Percentiles rank a stretch among this genome's conserved stretches.
These are phyloP conservation scores for Manacus vitellinus DNA, from an alignment of 2,113 vertebrate genomes.

Conservation along the genomic window DNA sequence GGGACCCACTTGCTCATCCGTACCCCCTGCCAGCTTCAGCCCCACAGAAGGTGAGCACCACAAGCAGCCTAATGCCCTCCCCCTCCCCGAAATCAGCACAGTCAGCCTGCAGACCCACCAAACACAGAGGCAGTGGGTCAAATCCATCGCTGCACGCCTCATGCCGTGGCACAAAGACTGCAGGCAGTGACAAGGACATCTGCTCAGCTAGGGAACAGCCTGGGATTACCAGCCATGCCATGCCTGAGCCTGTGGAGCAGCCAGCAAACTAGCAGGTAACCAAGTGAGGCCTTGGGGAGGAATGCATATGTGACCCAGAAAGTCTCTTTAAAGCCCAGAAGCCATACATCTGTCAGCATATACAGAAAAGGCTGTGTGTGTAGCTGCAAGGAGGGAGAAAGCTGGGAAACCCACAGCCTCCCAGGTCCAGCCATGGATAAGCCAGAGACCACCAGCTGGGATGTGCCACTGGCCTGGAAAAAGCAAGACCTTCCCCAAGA, in stretches of 20 bases:
- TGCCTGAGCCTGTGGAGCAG: neutral
- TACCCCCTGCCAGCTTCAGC: neutral
- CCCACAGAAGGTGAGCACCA: neutral
- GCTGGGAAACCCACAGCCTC: neutral
- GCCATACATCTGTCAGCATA: neutral
- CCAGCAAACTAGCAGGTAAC: neutral
- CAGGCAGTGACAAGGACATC: neutral
- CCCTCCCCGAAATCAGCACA: neutral
- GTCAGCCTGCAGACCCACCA: neutral
- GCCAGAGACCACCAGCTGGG: neutral
- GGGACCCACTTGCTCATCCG: fast-evolving
- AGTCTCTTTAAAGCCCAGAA: neutral
- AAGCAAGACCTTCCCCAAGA: neutral
- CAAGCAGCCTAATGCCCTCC: neutral
- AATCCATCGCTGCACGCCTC: neutral
- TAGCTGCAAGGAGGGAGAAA: neutral
- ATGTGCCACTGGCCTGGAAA: neutral
- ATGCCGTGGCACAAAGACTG: neutral
- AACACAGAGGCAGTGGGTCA: fast-evolving
- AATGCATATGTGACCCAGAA: constrained; percentile 3
- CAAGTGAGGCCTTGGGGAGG: neutral
- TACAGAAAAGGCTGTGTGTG: fast-evolving
- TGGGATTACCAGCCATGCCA: neutral
- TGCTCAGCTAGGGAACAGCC: neutral
- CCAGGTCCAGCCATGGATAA: neutral